Conservation (phyloP, 2,888 invertebrate species). For the Onchidella celtica region DNA sequence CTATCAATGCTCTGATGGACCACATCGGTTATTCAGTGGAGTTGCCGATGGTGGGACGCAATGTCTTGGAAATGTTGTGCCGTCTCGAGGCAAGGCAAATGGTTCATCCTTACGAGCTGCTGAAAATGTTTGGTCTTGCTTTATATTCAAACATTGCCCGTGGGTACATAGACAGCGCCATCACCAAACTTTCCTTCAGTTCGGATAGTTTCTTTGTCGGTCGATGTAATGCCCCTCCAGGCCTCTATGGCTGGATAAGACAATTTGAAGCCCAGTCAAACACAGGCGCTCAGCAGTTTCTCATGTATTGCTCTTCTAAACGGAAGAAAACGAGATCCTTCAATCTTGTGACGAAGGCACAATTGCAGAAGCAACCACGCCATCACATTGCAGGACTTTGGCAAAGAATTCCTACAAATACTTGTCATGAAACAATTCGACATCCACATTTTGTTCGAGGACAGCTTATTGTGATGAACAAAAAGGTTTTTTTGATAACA, state of each 20-base stretch:
- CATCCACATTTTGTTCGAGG: neutral
- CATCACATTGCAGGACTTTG: slow-evolving; percentile 12
- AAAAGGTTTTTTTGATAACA: slow-evolving; percentile 20
- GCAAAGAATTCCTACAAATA: slow-evolving; percentile 16
- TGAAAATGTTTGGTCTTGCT: slow-evolving; percentile 32
- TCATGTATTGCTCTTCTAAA: neutral
- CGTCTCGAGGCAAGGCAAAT: slow-evolving; percentile 42
- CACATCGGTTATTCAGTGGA: slow-evolving; percentile 35
- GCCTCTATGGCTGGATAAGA: slow-evolving; percentile 44
- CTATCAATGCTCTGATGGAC: slow-evolving; percentile 24
- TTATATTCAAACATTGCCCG: slow-evolving; percentile 35
- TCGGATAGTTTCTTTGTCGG: slow-evolving; percentile 27
- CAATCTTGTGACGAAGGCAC: slow-evolving; percentile 1
- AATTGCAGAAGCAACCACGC: slow-evolving; percentile 8
- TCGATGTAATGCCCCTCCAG: slow-evolving; percentile 22
- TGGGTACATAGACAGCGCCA: slow-evolving; percentile 29
- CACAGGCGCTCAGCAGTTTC: neutral
- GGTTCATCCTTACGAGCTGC: slow-evolving; percentile 42
- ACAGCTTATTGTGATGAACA: slow-evolving; percentile 20
- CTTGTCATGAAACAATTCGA: slow-evolving; percentile 21
- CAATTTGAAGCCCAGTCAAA: neutral
- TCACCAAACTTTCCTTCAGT: slow-evolving; percentile 18
- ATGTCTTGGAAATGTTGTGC: slow-evolving; percentile 40
- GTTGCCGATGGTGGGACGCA: slow-evolving; percentile 26
- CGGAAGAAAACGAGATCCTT: neutral